Conservation (phyloP, 1,140 invertebrate genomes). For the Caenorhabditis briggsae region DNA sequence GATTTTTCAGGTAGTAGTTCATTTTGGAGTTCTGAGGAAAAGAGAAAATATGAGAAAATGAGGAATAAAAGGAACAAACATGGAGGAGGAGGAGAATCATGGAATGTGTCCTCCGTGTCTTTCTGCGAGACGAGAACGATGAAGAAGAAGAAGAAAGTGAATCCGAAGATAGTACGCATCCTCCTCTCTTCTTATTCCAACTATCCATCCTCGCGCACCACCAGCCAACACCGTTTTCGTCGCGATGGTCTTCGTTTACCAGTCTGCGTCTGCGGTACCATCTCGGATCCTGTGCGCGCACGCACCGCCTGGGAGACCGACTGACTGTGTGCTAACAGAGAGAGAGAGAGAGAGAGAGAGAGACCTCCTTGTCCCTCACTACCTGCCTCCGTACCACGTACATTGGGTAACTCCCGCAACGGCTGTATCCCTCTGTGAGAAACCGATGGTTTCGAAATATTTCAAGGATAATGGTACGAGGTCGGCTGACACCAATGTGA, state of each 20-base stretch:
- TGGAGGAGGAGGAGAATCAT: neutral
- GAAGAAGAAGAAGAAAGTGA: slow-evolving; percentile 20
- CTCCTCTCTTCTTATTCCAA: too few species aligned
- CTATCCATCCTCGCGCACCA: neutral
- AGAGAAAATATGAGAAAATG: slow-evolving; percentile 9
- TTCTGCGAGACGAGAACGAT: slow-evolving; percentile 49
- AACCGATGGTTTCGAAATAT: slow-evolving; percentile 38
- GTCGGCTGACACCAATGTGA: neutral
- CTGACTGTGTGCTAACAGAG: slow-evolving; percentile 46
- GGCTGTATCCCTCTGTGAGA: neutral
- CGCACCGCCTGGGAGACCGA: slow-evolving; percentile 25
- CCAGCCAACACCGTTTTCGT: slow-evolving; percentile 44
- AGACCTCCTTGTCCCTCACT: slow-evolving; percentile 50
- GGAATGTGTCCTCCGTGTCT: slow-evolving; percentile 50
- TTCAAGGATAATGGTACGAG: neutral
- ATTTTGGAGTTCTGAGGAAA: neutral
- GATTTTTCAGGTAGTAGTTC: neutral
- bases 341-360: slow-evolving; percentile 18
- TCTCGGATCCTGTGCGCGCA: slow-evolving; percentile 45
- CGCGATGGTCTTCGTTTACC: neutral
- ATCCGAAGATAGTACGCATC: slow-evolving; percentile 48
- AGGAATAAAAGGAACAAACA: slow-evolving; percentile 17
- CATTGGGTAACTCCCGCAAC: slow-evolving; percentile 36
- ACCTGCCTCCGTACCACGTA: slow-evolving; percentile 52
- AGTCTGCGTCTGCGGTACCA: slow-evolving; percentile 11